Conservation (phyloP, 2,113 vertebrate species). For the Scomber japonicus region DNA sequence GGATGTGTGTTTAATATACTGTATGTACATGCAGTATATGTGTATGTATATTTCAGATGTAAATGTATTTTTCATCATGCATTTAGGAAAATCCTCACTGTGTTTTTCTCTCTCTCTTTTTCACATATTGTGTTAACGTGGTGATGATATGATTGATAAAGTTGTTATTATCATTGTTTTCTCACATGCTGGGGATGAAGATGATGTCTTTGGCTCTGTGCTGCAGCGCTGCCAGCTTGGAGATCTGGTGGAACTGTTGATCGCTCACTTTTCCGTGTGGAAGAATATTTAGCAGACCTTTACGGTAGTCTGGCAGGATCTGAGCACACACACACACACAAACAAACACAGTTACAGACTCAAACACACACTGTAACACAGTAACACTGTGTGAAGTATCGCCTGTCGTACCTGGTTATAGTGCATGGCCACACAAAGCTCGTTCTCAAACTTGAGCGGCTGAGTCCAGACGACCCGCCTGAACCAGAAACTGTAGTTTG, state of each 20-base stretch:
- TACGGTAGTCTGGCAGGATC: constrained; percentile 95
- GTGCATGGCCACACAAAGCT: constrained; percentile 93
- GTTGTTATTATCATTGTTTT: constrained; percentile 4
- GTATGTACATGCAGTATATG: no score
- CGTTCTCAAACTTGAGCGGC: constrained; percentile 94
- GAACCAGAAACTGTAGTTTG: constrained; percentile 93
- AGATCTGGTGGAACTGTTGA: constrained; percentile 91
- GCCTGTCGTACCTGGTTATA: constrained; percentile 90
- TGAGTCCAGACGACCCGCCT: constrained; percentile 94
- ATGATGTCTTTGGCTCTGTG: constrained; percentile 91
- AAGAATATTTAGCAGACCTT: constrained; percentile 91
- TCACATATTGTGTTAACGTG: no score
- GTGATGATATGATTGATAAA: no score
- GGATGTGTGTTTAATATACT: no score
- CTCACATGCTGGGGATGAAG: constrained; percentile 89
- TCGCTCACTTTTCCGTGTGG: constrained; percentile 86
- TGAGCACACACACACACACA: constrained; percentile 63
- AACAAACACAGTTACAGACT: constrained; percentile 9
- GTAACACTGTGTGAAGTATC: not conserved
- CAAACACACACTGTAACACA: not conserved
- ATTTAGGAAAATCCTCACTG: no score
- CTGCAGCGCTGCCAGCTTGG: constrained; percentile 93
- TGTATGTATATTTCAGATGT: no score
- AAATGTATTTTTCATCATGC: no score
- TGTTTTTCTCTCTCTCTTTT: no score